Evolutionary conservation across 2,797 vertebrate genomes (phyloP).

Genomic region (Enteromius thamalakanensis): DNA sequence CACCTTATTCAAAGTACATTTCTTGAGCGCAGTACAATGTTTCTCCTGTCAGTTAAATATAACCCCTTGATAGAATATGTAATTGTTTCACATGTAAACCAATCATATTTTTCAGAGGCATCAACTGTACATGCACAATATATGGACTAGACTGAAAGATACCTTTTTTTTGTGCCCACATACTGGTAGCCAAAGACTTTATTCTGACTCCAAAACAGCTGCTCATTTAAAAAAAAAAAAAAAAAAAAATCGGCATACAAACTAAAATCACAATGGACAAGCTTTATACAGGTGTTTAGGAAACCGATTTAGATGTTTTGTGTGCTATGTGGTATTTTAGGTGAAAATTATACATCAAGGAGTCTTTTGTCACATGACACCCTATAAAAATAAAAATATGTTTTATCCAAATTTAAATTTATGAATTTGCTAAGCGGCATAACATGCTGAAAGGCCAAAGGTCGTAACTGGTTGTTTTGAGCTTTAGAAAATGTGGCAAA

Average conservation of each 20-base stretch:
- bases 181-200: background rate
- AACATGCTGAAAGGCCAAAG: background rate
- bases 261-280: background rate
- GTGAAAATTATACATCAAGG: background rate
- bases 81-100: no score
- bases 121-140: background rate
- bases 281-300: background rate
- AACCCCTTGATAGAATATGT: background rate
- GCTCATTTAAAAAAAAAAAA: background rate
- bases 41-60: background rate
- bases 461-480: background rate
- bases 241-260: background rate
- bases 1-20: background rate
- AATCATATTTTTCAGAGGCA: background rate
- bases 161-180: background rate
- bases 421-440: background rate
- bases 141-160: background rate
- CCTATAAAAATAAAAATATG: background rate
- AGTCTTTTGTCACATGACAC: background rate
- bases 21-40: background rate
- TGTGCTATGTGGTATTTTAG: background rate
- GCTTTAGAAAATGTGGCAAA: background rate
- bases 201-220: background rate
- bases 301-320: background rate
- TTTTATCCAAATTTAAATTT: background rate